phyloP scores from a whole-genome alignment of 2,797 vertebrate genomes.

The Morelia viridis region DNA sequence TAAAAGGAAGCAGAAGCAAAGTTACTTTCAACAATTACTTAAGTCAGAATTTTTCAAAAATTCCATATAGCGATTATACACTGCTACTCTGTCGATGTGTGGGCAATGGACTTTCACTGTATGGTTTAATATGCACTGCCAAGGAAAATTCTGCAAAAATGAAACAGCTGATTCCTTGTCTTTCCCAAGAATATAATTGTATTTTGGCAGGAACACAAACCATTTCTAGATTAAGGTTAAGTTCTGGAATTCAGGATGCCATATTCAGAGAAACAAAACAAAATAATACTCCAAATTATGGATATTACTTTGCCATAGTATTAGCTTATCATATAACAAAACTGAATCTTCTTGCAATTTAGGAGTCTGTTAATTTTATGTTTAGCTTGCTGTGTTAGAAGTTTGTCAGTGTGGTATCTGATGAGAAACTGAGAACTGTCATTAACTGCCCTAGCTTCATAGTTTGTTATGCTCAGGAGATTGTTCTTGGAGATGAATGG shows the following conservation, averaged over 20 bases:
- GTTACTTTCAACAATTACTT: neutral
- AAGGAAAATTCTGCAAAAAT: neutral
- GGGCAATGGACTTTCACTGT: neutral
- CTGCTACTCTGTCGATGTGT: too few species aligned
- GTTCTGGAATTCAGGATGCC: neutral
- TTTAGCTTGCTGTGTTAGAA: neutral
- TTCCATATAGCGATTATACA: neutral
- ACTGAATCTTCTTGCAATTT: neutral
- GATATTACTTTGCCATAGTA: neutral
- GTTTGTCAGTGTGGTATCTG: neutral
- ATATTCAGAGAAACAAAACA: neutral
- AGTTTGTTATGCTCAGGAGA: neutral
- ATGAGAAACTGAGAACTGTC: conserved; percentile 8
- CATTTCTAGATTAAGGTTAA: neutral
- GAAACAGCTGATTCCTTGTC: neutral
- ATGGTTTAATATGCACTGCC: neutral
- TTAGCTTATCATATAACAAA: neutral
- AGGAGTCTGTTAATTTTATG: neutral
- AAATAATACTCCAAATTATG: neutral
- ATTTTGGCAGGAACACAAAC: neutral
- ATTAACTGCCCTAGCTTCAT: neutral
- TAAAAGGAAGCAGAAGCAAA: neutral
- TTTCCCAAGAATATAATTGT: neutral
- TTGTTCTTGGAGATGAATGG: neutral
- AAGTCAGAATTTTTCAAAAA: neutral